phyloP scores from a whole-genome alignment of 2,888 invertebrate genomes.

The Sericinus montela region DNA sequence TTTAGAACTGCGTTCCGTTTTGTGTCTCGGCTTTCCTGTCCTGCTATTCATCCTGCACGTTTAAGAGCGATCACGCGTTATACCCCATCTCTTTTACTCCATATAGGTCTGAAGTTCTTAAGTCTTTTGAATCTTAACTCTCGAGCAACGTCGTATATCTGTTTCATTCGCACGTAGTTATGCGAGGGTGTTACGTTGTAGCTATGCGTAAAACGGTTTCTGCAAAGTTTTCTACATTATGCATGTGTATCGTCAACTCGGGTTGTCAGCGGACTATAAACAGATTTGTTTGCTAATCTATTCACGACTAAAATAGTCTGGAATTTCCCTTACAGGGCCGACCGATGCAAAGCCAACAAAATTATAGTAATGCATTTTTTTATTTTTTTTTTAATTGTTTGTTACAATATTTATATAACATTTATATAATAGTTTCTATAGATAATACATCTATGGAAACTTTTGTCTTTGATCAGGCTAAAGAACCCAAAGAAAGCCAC shows the following conservation, averaged over 20 bases:
- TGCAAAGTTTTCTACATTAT: constrained; percentile 30
- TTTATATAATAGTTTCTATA: too few relatives aligned
- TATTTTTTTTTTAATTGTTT: not conserved
- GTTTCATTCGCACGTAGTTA: constrained; percentile 38
- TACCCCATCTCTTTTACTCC: constrained; percentile 40
- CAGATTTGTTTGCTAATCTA: constrained; percentile 53
- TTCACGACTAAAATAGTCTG: constrained; percentile 58
- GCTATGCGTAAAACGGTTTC: constrained; percentile 37
- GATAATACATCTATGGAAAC: constrained; percentile 1
- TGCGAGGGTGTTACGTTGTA: constrained; percentile 19
- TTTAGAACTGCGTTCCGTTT: constrained; percentile 32
- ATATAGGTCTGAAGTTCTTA: constrained; percentile 27
- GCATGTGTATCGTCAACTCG: constrained; percentile 30
- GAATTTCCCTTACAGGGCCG: constrained; percentile 45
- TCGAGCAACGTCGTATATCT: constrained; percentile 25
- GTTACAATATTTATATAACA: too few relatives aligned
- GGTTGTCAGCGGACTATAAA: constrained; percentile 35
- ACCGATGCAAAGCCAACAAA: constrained; percentile 20
- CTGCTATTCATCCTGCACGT: constrained; percentile 46
- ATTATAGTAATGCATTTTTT: not conserved
- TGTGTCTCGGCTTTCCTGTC: constrained; percentile 35
- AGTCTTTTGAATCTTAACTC: constrained; percentile 30
- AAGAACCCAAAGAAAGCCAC: constrained; percentile 67
- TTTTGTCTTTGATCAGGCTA: constrained; percentile 26
- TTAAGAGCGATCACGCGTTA: constrained; percentile 51